These are phyloP conservation scores for Diarsia brunnea DNA, from an alignment of 2,888 invertebrate genomes.

Conservation along the genomic window DNA sequence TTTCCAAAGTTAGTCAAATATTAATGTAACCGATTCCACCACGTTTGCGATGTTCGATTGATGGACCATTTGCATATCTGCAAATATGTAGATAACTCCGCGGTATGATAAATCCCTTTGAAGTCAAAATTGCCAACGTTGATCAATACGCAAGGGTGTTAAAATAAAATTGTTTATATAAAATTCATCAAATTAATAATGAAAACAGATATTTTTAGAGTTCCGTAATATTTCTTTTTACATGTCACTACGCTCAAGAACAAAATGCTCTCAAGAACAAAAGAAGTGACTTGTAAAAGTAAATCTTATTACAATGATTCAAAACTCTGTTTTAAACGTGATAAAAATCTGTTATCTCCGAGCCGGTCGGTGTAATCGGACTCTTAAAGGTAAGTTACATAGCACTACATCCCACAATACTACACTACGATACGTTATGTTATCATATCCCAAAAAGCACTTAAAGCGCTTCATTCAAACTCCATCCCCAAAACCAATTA, in stretches of 20 bases:
- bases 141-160: not conserved
- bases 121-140: not conserved
- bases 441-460: not conserved
- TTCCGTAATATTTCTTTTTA: no score
- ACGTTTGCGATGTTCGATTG: constrained; percentile 45
- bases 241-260: no score
- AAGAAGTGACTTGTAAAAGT: no score
- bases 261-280: no score
- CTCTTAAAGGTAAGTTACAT: no score
- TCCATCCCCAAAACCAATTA: not conserved
- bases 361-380: no score
- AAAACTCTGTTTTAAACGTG: no score
- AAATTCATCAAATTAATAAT: not conserved
- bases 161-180: not conserved
- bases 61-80: constrained; percentile 50
- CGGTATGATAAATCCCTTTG: constrained; percentile 25
- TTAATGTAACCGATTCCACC: constrained; percentile 38
- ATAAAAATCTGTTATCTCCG: no score
- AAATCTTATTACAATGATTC: no score
- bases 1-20: constrained; percentile 31
- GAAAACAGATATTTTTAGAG: not conserved
- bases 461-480: not conserved
- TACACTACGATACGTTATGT: not conserved
- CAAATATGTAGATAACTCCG: constrained; percentile 47
- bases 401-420: not conserved